Base-by-base conservation (phyloP, 2,113 vertebrate genomes). In the Oreochromis aureus region DNA sequence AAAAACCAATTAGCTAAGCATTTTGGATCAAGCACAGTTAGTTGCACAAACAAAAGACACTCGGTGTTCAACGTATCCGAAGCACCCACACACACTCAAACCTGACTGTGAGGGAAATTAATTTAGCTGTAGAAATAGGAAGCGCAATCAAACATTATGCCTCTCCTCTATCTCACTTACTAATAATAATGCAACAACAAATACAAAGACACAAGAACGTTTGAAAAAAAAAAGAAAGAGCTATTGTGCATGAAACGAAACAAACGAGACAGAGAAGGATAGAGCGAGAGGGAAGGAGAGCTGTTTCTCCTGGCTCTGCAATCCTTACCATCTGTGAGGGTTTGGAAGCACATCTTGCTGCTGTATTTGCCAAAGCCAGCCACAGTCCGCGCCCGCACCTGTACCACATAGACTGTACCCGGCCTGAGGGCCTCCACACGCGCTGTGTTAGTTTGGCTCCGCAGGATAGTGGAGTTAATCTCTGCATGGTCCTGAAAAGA, bases 271-370 rank as follows among this genome's bases (percentile, higher is more conserved):
- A 80, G 54, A 86, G 85, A 48, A 61, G 58, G 73, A 83, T 41
- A 84, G 69, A 80, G 81, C 13, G 80, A 85, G 55, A 83, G 71
- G 81, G 58, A 81, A 73, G 84, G 83, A 91, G 90, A 89, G 91
- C 87, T 51, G 80, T 81, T 66, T 91, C 89, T 92, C 85, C 10
- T 92, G 92, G 93, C 91, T 78, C 82, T 10, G 19, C 30, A 22
- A 81, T 88, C 81, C 98, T 98, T 97, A 99, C 99, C 98, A 36
- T 99, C 98, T 2, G 98, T 99, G 92, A 99, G 97, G 1, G 98
- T 99, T 96, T 99, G 99, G 98, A 99, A 99, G 97, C 98, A 99
- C 98, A 99, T 99, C 97, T 99, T 99, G 93, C 98, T 98, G n/a
- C 99, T 99, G 97, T 98, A 99, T 96, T 98, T 99, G 94, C 99